Conservation (phyloP, 1,140 invertebrate species). For the Luehdorfia chinensis region DNA sequence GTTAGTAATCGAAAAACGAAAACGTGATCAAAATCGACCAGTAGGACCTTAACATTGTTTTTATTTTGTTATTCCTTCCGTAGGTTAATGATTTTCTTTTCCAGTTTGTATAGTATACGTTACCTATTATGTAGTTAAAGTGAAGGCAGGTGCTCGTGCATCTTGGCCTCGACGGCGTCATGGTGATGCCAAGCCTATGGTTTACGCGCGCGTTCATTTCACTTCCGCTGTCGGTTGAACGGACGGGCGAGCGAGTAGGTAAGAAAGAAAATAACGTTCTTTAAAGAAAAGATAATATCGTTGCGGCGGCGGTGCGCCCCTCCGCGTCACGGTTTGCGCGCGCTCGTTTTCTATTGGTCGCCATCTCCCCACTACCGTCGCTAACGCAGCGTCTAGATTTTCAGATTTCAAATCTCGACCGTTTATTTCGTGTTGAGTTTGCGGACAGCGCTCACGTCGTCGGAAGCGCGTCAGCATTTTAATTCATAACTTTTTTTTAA, state of each 20-base stretch:
- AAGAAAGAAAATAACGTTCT: constrained; percentile 72
- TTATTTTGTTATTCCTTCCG: too few species aligned
- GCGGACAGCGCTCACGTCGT: constrained; percentile 37
- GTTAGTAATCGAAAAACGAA: too few species aligned
- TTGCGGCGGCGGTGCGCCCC: constrained; percentile 39
- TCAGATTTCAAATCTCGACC: constrained; percentile 75
- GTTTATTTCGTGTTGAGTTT: constrained; percentile 70
- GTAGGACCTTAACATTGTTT: too few species aligned
- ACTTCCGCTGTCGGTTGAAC: constrained; percentile 72
- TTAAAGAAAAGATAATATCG: constrained; percentile 63
- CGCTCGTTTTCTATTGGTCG: constrained; percentile 49
- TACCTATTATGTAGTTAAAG: constrained; percentile 6
- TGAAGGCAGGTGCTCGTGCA: constrained; percentile 28
- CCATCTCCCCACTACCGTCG: constrained; percentile 35
- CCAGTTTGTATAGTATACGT: too few species aligned
- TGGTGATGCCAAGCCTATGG: constrained; percentile 45
- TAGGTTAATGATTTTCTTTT: too few species aligned
- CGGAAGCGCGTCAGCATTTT: constrained; percentile 32
- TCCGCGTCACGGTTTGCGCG: constrained; percentile 58
- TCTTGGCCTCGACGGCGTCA: constrained; percentile 22
- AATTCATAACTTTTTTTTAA: constrained; percentile 57
- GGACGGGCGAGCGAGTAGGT: constrained; percentile 62
- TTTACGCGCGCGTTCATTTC: constrained; percentile 67
- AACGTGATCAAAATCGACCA: too few species aligned
- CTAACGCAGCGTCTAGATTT: constrained; percentile 68